Conservation (phyloP, 2,113 vertebrate species). For the Stercorarius parasiticus region DNA sequence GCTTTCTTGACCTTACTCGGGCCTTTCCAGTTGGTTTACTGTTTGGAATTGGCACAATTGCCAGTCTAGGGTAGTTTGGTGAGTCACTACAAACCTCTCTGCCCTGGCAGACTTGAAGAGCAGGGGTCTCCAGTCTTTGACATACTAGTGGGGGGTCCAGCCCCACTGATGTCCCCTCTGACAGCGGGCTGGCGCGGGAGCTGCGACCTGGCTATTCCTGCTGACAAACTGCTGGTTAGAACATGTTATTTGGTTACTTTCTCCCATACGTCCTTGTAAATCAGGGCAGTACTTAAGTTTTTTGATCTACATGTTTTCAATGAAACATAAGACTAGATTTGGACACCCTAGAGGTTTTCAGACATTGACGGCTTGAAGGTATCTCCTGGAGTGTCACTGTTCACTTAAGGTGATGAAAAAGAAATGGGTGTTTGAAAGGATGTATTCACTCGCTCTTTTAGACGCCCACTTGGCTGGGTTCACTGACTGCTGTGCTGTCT, state of each 20-base stretch:
- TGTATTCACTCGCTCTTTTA: background rate
- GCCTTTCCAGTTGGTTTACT: background rate
- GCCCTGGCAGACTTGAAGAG: background rate
- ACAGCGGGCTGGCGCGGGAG: background rate
- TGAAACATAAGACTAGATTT: background rate
- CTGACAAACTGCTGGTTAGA: background rate
- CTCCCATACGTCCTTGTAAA: background rate
- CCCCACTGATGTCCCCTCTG: background rate
- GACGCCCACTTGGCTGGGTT: background rate
- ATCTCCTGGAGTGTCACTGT: background rate
- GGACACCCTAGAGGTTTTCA: background rate
- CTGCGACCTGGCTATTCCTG: background rate
- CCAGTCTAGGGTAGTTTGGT: background rate
- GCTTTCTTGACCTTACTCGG: background rate
- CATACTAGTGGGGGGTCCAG: background rate
- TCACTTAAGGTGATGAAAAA: background rate
- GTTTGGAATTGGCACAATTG: background rate
- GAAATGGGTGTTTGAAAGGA: conserved; percentile 1
- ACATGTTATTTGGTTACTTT: background rate
- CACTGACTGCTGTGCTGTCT: background rate
- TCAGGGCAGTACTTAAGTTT: background rate
- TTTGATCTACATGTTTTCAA: background rate
- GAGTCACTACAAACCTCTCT: background rate
- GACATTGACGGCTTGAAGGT: background rate
- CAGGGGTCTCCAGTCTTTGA: background rate